Base-by-base conservation (phyloP, 1,140 invertebrate species). In the Cydia fagiglandana region DNA sequence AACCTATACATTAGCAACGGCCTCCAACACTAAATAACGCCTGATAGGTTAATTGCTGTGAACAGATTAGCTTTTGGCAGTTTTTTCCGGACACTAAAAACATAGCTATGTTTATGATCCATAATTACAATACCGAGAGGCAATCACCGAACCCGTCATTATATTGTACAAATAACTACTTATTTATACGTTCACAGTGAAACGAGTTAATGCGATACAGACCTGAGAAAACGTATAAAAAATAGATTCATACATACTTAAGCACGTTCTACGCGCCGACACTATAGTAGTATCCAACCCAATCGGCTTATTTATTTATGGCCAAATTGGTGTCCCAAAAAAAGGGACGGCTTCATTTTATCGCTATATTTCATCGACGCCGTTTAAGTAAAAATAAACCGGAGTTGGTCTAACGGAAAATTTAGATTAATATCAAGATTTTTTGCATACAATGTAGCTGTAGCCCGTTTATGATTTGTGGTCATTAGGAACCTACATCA, bases 21-120 rank as follows among this genome's bases (percentile, higher is more conserved):
- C 85, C 85, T 86, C 84, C 82, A 83, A 73, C 80, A 81, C 78
- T 81, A 86, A 86, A 84, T 84, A 84, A 81, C 79, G 79, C 76
- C 79, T 91, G 90, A 92, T 92, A 90, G 88, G 89, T 89, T 91
- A 92, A 92, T 92, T 91, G 89, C 87, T 86, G 81, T 77, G 85
- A 85, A 86, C 85, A 85, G 88, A 88, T 88, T 89, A 89, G 82
- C 80, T 91, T 91, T 91, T 90, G 85, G 88, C 87, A 83, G 85
- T 88, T 91, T 90, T 89, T 80, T 78, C 53, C 73, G 78, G 73
- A 17, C 76, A 77, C 78, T 38, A 74, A 81, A 78, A 81, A 78
- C 77, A 78, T 78, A 84, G 81, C 83, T 90, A 88, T 88, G 85
- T 90, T 91, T 91, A 90, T 88, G 88, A 91, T 88, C 86, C 86